Evolutionary conservation across 2,888 invertebrate genomes (phyloP), one percentile per base, ranked within the genome.

Genomic region (Leptopilina myrica): DNA sequence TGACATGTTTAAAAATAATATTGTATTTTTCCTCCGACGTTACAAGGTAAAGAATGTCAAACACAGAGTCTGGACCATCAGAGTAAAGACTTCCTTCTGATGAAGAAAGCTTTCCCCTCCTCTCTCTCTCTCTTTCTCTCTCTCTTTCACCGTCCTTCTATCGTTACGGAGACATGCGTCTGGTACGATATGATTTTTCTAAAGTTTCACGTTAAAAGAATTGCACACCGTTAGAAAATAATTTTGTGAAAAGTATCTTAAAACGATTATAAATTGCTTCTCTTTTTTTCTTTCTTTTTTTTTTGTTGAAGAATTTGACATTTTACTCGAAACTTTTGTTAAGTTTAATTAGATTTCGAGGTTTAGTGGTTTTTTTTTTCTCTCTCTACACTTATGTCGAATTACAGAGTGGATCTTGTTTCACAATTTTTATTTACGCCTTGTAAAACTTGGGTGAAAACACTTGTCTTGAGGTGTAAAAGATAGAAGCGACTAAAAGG

Each of bases 351-450:
- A 43, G 8, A 43, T 43, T 43, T 43, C 43, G 43, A 43, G 43
- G 6, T 43, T 43, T 43, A 43, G 43, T 43, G 43, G 43, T 43
- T 43, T 8, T 43, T 64, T 53, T 14, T 40, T 6, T 76, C 64
- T 78, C 49, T 78, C 26, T 40, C 56, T 33, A 6, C 53, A 73
- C 56, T 73, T 33, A 20, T 53, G 53, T 73, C 56, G 56, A 73
- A 73, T 73, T 56, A 73, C 33, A 33, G 5, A 43, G 43, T 20
- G 26, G 26, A 73, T 73, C 40, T 43, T 33, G 15, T 73, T 73
- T 73, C 73, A 33, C n/a, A 33, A 73, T 73, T 73, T 73, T 73
- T 56, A 73, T 56, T 73, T 14, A 26, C n/a, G 49, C n/a, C 56
- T 40, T 33, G 73, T 73, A 73, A 33, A 73, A 53, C 69, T 53